Evolutionary conservation across 1,140 invertebrate species (phyloP).

Genomic region (Aethina tumida): DNA sequence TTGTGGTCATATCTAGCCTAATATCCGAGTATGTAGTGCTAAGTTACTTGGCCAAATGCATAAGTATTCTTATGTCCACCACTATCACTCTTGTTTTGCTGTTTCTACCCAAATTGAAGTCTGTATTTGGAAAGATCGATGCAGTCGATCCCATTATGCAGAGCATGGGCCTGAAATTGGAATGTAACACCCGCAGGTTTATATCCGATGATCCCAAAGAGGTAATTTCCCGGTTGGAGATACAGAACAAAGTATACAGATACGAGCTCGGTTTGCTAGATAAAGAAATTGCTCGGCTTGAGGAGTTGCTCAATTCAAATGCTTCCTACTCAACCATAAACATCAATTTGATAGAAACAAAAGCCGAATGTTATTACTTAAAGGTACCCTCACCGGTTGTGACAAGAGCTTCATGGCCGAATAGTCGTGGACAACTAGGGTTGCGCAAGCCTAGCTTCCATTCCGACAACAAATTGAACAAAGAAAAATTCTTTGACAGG

Average conservation of each 20-base stretch:
- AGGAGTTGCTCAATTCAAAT: constrained; percentile 28
- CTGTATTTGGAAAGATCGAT: constrained; percentile 41
- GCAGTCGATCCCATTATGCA: constrained; percentile 72
- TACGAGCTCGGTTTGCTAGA: constrained; percentile 72
- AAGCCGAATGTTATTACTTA: background rate
- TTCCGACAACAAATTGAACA: constrained; percentile 18
- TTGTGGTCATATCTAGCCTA: constrained; percentile 77
- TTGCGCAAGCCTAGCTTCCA: constrained; percentile 5
- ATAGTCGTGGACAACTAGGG: constrained; percentile 4
- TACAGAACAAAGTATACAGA: constrained; percentile 83
- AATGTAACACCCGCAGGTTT: constrained; percentile 75
- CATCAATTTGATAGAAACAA: background rate
- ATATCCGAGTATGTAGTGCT: constrained; percentile 75
- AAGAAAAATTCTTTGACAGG: constrained; percentile 3
- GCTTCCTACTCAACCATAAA: background rate
- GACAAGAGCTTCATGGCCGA: constrained; percentile 33
- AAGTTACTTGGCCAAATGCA: constrained; percentile 72
- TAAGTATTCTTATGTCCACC: constrained; percentile 74
- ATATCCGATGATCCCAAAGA: constrained; percentile 65
- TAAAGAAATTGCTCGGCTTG: constrained; percentile 65
- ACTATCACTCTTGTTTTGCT: constrained; percentile 77
- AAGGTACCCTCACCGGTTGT: constrained; percentile 4
- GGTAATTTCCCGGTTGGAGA: constrained; percentile 73
- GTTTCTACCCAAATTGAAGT: constrained; percentile 75
- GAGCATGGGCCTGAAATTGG: constrained; percentile 76